Conservation (phyloP, 2,888 invertebrate species). For the Temnothorax unifasciatus region DNA sequence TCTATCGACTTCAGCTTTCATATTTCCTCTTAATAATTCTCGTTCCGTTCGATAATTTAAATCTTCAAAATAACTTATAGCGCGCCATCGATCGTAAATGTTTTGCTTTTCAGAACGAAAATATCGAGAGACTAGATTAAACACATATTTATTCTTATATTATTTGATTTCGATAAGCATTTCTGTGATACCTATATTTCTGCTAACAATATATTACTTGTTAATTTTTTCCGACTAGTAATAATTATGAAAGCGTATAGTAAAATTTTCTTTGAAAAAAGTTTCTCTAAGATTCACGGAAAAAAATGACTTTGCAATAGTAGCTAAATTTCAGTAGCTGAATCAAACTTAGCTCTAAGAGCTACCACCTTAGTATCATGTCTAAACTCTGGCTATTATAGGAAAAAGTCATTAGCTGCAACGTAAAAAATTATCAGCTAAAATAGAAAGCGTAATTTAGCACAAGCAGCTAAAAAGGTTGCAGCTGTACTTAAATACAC, state of each 20-base stretch:
- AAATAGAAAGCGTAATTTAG: no score
- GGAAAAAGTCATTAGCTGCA: no score
- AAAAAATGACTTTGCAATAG: no score
- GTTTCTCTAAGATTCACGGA: no score
- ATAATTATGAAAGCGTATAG: background rate
- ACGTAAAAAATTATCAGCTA: no score
- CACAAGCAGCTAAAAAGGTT: no score
- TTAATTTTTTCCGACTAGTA: background rate
- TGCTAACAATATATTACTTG: background rate
- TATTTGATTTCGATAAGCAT: slow-evolving; percentile 7
- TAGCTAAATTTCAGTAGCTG: no score
- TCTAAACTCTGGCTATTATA: no score
- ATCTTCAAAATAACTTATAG: background rate
- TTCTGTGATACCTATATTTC: background rate
- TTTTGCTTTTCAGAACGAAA: background rate
- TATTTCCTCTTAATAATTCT: slow-evolving; percentile 1
- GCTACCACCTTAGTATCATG: no score
- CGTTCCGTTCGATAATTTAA: background rate
- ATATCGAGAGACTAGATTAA: background rate
- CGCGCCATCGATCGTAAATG: background rate
- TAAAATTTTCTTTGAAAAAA: background rate
- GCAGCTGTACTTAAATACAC: no score
- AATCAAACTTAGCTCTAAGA: no score
- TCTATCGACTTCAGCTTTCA: background rate
- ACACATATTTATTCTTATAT: background rate